Evolutionary conservation across 2,113 vertebrate species (phyloP), one percentile per base, ranked within the genome.

Genomic region (Solea senegalensis): DNA sequence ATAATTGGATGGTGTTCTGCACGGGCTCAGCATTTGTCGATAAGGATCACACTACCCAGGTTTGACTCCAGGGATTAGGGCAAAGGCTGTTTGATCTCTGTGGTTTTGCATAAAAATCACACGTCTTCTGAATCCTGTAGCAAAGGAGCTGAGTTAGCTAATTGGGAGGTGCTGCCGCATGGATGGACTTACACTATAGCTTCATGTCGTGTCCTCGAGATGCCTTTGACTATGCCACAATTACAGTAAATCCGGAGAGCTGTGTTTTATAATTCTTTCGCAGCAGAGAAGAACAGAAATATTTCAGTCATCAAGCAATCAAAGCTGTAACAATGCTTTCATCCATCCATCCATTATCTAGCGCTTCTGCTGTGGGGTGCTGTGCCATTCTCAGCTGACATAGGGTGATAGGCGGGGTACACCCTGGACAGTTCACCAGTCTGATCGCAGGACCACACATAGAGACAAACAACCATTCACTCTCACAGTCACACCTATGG

Each of bases 41-140:
- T 92, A 92, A 88, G 81, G 80, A 93, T 93, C 89, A 85, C 85
- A 86, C 83, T 88, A 79, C 64, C 77, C 72, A 87, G 90, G 90
- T 89, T 88, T 10, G 53, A 79, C 87, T 86, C 73, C 11, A 43
- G 83, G 86, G 90, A 92, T 85, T 87, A 91, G 82, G 85, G 80
- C 84, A 87, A 75, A 82, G 77, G 72, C 80, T 12, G 81, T 86
- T 90, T 92, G 86, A 92, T 91, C 89, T 86, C 28, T 28, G 66
- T 13, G 69, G 84, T 80, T 84, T 84, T 83, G 82, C 87, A 90
- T 87, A 78, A 86, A 86, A 87, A 86, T 86, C 71, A 64, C 73
- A 81, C 82, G 70, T 80, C 69, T 80, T 73, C 82, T 27, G 72
- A 81, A 80, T 79, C 65, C 64, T 59, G 41, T 12, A 13, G 76